A percentile compares a stretch with the other conserved stretches of the same genome.
Evolutionary conservation across 92 coral and sea anemone species (phyloP).

Genomic region (Micromussa lordhowensis): DNA sequence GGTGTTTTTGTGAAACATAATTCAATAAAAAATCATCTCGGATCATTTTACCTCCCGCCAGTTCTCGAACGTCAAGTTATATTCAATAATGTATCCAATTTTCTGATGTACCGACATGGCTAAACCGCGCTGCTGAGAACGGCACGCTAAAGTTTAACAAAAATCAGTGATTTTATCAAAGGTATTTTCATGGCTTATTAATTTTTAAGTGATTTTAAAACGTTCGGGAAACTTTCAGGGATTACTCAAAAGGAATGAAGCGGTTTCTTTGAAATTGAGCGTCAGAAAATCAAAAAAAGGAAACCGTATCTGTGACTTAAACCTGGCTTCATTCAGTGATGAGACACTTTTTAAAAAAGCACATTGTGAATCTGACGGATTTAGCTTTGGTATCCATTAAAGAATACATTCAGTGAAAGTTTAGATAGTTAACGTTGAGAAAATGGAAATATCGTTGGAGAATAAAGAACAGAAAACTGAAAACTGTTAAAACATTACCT

Average conservation of each 20-base stretch:
- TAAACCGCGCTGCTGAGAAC: not conserved
- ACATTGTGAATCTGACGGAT: not conserved
- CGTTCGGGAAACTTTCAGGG: not conserved
- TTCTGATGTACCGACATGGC: not conserved
- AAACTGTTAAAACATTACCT: not conserved
- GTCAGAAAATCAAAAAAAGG: not conserved
- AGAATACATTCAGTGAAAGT: not conserved
- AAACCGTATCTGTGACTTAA: not conserved
- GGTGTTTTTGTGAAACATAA: slow-evolving; percentile 34
- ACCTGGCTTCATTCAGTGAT: too few species aligned
- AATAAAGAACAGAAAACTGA: not conserved
- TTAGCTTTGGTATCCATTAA: not conserved
- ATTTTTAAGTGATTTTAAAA: not conserved
- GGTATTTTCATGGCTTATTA: not conserved
- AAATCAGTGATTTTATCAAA: not conserved
- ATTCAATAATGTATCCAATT: slow-evolving; percentile 36
- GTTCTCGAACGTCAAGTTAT: slow-evolving; percentile 17
- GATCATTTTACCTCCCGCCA: slow-evolving; percentile 50
- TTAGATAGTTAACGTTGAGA: not conserved
- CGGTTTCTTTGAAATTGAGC: not conserved
- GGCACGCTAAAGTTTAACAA: slow-evolving; percentile 4
- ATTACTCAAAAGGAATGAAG: not conserved
- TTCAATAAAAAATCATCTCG: slow-evolving; percentile 31
- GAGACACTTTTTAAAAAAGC: not conserved
- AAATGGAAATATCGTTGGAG: not conserved